Evolutionary conservation across 2,113 vertebrate species (phyloP).

Genomic region (Sylvilagus bachmani): DNA sequence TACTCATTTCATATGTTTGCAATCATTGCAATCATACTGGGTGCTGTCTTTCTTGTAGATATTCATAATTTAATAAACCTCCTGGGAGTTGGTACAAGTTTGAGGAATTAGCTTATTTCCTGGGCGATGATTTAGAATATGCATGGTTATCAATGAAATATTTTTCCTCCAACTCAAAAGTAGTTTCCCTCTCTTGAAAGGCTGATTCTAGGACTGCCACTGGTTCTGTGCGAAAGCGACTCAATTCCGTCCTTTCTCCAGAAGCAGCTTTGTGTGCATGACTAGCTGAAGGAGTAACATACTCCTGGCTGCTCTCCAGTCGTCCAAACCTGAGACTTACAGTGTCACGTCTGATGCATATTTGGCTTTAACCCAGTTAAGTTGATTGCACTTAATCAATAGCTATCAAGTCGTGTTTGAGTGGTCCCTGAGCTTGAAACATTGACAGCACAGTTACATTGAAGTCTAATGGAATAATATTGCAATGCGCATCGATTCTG

Average conservation of each 20-base stretch:
- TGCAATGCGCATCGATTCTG: constrained; percentile 38
- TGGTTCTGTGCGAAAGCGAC: background rate
- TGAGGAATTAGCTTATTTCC: constrained; percentile 3
- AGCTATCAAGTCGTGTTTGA: background rate
- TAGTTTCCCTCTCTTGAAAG: background rate
- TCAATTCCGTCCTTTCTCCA: background rate
- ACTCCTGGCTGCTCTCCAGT: accelerated
- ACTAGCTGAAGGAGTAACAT: accelerated
- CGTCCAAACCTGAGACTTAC: background rate
- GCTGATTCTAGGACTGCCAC: background rate
- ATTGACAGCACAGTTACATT: background rate
- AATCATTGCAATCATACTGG: no score
- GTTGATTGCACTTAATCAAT: constrained; percentile 29
- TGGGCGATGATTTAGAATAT: background rate
- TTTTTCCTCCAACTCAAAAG: background rate
- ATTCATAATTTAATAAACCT: background rate
- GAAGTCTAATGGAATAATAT: background rate
- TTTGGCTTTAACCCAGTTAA: background rate
- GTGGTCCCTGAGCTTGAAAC: background rate
- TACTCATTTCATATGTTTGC: background rate
- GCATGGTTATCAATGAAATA: background rate
- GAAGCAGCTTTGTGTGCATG: accelerated
- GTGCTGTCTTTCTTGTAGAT: background rate
- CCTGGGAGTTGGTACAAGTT: background rate
- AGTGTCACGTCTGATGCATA: background rate